These are phyloP conservation scores for Semotilus atromaculatus DNA, from an alignment of 2,797 vertebrate species.

Conservation along the genomic window DNA sequence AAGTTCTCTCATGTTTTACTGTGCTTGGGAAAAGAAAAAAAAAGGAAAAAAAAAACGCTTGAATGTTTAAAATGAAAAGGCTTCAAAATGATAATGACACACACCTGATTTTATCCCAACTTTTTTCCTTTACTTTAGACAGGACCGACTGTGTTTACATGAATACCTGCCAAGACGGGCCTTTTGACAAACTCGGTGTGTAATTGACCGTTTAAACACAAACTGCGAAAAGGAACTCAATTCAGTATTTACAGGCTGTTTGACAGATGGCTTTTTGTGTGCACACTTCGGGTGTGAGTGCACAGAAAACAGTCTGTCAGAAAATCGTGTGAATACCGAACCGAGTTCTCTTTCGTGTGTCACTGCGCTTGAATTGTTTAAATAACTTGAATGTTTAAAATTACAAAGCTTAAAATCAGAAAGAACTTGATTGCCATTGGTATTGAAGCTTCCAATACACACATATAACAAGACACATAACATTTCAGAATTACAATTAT, in stretches of 20 bases:
- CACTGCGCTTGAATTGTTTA: not conserved
- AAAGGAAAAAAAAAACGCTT: accelerated
- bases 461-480: too few relatives aligned
- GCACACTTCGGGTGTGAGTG: too few relatives aligned
- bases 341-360: not conserved
- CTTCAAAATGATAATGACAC: not conserved
- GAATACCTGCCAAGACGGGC: not conserved
- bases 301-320: not conserved
- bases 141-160: not conserved
- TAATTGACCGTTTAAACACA: not conserved
- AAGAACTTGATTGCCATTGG: too few relatives aligned
- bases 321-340: too few relatives aligned
- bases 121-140: too few relatives aligned
- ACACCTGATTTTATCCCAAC: not conserved
- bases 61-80: too few relatives aligned
- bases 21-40: not conserved
- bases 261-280: not conserved
- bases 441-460: too few relatives aligned
- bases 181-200: not conserved
- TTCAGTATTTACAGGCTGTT: not conserved
- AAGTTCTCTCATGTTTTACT: not conserved
- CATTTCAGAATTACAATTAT: too few relatives aligned
- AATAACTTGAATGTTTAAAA: not conserved
- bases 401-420: not conserved
- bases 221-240: not conserved